Conservation (phyloP, 2,113 vertebrate species). For the Irena cyanogastra region DNA sequence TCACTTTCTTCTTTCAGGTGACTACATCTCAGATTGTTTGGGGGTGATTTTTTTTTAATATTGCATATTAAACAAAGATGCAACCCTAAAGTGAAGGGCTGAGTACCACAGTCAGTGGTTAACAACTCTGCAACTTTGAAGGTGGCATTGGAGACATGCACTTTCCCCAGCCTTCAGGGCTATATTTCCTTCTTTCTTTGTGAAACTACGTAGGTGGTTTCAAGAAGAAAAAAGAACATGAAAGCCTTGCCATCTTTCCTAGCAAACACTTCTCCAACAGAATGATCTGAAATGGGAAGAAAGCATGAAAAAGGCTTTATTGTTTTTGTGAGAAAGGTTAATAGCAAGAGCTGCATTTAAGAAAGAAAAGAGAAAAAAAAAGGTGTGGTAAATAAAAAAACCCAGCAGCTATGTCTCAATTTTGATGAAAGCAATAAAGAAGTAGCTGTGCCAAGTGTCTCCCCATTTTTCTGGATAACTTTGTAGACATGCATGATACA, state of each 20-base stretch:
- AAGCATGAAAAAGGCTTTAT: conserved; percentile 8
- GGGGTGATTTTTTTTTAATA: neutral
- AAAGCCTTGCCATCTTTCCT: neutral
- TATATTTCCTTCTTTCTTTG: neutral
- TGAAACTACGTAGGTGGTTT: neutral
- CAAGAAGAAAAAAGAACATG: neutral
- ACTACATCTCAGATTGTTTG: neutral
- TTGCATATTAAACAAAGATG: neutral
- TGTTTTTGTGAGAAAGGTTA: neutral
- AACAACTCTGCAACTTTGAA: neutral
- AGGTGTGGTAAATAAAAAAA: neutral
- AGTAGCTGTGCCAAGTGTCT: neutral
- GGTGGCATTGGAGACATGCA: neutral
- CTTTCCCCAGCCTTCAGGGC: neutral
- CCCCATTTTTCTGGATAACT: neutral
- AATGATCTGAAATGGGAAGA: neutral
- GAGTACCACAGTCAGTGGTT: neutral
- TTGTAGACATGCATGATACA: neutral
- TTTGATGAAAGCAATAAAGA: neutral
- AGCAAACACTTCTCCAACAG: neutral
- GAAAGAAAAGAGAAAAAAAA: neutral
- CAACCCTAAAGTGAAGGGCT: neutral
- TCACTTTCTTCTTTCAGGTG: neutral
- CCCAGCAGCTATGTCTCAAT: neutral
- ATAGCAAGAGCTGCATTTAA: neutral